Base-by-base conservation (phyloP, 2,113 vertebrate species). In the Rallus limicola region DNA sequence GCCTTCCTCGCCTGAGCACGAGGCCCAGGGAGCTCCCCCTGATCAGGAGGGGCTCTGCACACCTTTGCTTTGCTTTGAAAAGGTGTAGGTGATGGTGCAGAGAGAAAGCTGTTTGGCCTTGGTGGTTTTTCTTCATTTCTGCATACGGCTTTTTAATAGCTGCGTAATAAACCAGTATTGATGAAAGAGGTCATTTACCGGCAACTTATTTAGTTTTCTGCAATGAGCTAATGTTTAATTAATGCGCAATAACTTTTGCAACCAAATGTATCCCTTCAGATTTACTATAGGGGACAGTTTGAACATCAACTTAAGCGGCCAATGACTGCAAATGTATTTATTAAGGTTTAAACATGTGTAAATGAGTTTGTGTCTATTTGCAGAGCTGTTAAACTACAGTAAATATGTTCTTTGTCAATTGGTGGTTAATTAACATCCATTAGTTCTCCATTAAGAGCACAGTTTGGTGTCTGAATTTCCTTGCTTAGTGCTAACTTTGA, bases 271-370 rank as follows among this genome's bases (percentile, higher is more conserved):
- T 96, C 90, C 83, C 82, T 82, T 96, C 93, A 84, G 71, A 94
- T 92, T 96, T 97, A 96, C 92, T 88, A 67, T 60, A 68, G 55
- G 86, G 52, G 78, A 85, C 93, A 90, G 74, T 91, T 56, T 62
- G 79, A 94, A 88, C 94, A 95, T 96, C 76, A 91, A 31, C 90
- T 85, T 97, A 95, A 97, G 82, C 38, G 64, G 76, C 72, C 91
- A 86, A 65, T 96, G 74, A 95, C 74, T 97, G 52, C 94, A 97
- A 95, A 82, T 95, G 62, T 95, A 94, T 97, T 96, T 97, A 96
- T 96, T 97, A 93, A 95, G 92, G 85, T 95, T 97, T 97, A 97
- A 97, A 96, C 79, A 84, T 90, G 93, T 95, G 93, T 96, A 96
- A 96, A 91, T 96, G 72, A 82, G 71, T 95, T 90, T 92, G 76